Percentiles rank a stretch among this genome's conserved stretches.
These are phyloP conservation scores for Hypotaenidia okinawae DNA, from an alignment of 2,797 vertebrate genomes.

Conservation along the genomic window DNA sequence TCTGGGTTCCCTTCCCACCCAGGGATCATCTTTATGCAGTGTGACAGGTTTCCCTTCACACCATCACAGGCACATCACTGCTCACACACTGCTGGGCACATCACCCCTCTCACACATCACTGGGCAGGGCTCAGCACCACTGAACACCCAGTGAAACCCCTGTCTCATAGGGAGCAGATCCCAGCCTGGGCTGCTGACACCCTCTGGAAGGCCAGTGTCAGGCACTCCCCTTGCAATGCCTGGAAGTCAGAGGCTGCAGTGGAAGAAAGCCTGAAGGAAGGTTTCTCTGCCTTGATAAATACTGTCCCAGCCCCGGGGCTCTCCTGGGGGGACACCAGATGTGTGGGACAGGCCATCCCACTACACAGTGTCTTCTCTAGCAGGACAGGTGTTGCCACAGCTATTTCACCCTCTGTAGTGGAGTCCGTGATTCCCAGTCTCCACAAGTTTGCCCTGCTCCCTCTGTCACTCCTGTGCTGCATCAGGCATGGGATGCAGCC, in stretches of 20 bases:
- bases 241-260: not conserved
- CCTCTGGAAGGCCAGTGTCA: fast-evolving
- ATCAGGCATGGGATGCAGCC: too few species aligned
- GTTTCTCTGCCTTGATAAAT: not conserved
- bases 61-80: too few species aligned
- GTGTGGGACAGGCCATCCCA: not conserved
- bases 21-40: not conserved
- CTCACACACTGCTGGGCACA: too few species aligned
- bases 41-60: not conserved
- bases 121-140: not conserved
- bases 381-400: not conserved
- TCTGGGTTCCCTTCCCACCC: not conserved
- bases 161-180: not conserved
- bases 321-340: not conserved
- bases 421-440: not conserved
- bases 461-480: too few species aligned
- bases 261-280: not conserved
- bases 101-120: not conserved
- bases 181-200: not conserved
- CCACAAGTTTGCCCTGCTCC: too few species aligned
- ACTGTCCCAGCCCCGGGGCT: not conserved
- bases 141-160: not conserved
- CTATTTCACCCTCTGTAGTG: fast-evolving
- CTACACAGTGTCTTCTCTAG: not conserved
- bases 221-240: not conserved